Base-by-base conservation (phyloP, 2,797 vertebrate species). In the Masticophis lateralis region DNA sequence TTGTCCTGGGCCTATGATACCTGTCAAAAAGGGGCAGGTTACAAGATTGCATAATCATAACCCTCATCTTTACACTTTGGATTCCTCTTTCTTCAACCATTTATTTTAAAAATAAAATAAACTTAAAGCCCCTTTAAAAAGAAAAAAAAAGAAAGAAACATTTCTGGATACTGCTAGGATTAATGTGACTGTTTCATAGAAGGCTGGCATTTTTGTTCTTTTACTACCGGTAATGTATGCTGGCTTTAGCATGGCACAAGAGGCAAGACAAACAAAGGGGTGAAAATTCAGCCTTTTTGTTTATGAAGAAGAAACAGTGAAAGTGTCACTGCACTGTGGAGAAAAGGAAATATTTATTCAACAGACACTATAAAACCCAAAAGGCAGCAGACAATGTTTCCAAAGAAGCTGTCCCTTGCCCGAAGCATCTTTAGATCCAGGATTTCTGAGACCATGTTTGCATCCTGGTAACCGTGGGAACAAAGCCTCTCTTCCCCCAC, bases 291-390 rank as follows among this genome's bases (percentile, higher is more conserved):
- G 88, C 6, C 51, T 90, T 87, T 55, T 90, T 91, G 93, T 91
- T 66, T 89, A 90, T 57, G 90, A 53, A 86, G 74, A 22, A 57
- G 66, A 69, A 89, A 66, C 51, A 91, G 86, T 60, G 66, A 55
- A 93, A 61, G 90, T 88, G 87, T 88, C 93, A 88, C 66, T n/a
- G 83, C 74, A 90, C 18, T 7, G 27, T 25, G 47, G 56, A 18
- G 57, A 83, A 83, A 61, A 69, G 88, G 47, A 93, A 91, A 91
- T 91, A 89, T 91, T 93, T 91, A 86, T 88, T 93, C 90, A 83
- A 25, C 32, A n/a, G 90, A 28, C 66, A 55, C 27, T 32, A 47
- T 18, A 12, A 66, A 57, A 22, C 27, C 86, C 16, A 5, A 55
- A 83, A 88, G 55, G n/a, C 56, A 57, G 74, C 74, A 83, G 83